phyloP scores from a whole-genome alignment of 35 echinoderm and acorn worm species.

The Heliocidaris tuberculata region DNA sequence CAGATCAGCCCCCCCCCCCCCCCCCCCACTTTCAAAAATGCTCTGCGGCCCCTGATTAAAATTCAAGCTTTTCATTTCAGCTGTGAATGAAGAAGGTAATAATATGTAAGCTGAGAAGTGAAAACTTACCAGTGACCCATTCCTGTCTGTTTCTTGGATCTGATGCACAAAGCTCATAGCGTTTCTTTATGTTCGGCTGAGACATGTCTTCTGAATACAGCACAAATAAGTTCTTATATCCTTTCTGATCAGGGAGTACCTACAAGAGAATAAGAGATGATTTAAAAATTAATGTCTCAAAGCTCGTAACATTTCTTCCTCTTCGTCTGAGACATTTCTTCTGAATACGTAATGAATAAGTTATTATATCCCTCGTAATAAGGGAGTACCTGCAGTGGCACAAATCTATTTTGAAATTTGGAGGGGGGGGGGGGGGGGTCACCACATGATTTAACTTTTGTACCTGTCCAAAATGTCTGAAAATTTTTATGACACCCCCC shows the following conservation, averaged over 20 bases:
- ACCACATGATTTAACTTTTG: too few relatives aligned
- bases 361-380: constrained; percentile 46
- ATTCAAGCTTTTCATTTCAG: too few relatives aligned
- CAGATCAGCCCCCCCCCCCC: too few relatives aligned
- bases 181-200: constrained; percentile 50
- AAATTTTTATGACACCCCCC: too few relatives aligned
- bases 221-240: constrained; percentile 46
- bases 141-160: constrained; percentile 77
- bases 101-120: not conserved
- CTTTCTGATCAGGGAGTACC: constrained; percentile 51
- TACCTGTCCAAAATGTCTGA: too few relatives aligned
- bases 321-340: not conserved
- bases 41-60: too few relatives aligned
- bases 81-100: too few relatives aligned
- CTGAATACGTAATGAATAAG: not conserved
- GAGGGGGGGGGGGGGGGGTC: too few relatives aligned
- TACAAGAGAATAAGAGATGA: not conserved
- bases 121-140: constrained; percentile 80
- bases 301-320: constrained; percentile 77
- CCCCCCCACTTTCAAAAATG: too few relatives aligned
- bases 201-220: constrained; percentile 33
- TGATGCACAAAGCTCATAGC: constrained; percentile 75
- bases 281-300: constrained; percentile 22
- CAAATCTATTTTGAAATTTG: too few relatives aligned
- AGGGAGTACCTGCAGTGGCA: not conserved